A percentile compares a stretch with the other conserved stretches of the same genome.
Evolutionary conservation across 2,888 invertebrate genomes (phyloP).

Genomic region (Apamea anceps): DNA sequence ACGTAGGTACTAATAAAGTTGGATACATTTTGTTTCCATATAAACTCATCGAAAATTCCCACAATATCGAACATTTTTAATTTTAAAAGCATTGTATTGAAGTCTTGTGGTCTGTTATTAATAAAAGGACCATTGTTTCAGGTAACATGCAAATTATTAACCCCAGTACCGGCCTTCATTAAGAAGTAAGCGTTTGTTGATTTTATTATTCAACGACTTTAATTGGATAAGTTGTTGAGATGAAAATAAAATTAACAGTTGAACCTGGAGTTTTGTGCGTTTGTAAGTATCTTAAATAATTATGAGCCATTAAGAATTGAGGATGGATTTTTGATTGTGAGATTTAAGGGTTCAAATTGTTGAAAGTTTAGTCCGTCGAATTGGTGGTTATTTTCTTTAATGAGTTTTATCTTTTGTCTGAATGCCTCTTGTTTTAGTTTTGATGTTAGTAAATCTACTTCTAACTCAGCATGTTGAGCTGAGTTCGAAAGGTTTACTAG

Average conservation of each 20-base stretch:
- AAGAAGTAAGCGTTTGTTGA: slow-evolving; percentile 64
- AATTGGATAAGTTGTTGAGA: slow-evolving; percentile 64
- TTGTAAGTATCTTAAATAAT: slow-evolving; percentile 55
- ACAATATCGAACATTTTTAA: neutral
- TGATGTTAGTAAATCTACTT: neutral
- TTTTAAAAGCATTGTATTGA: slow-evolving; percentile 26
- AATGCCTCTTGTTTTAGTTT: neutral
- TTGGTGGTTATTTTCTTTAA: neutral
- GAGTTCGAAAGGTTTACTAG: neutral
- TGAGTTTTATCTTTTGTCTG: neutral
- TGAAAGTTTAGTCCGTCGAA: slow-evolving; percentile 14
- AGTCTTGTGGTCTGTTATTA: slow-evolving; percentile 56
- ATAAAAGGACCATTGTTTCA: slow-evolving; percentile 67
- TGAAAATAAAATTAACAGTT: slow-evolving; percentile 55
- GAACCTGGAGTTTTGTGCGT: slow-evolving; percentile 40
- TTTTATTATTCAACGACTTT: slow-evolving; percentile 66
- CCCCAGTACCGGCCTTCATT: slow-evolving; percentile 54
- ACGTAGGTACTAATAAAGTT: neutral
- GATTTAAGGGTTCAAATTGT: slow-evolving; percentile 21
- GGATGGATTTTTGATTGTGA: slow-evolving; percentile 42
- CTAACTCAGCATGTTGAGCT: neutral
- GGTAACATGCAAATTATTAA: slow-evolving; percentile 70
- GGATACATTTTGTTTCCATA: neutral
- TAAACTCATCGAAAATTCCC: neutral
- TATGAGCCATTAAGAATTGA: slow-evolving; percentile 40